Conservation (phyloP, 2,888 invertebrate species). For the Psococerastis gibbosa region DNA sequence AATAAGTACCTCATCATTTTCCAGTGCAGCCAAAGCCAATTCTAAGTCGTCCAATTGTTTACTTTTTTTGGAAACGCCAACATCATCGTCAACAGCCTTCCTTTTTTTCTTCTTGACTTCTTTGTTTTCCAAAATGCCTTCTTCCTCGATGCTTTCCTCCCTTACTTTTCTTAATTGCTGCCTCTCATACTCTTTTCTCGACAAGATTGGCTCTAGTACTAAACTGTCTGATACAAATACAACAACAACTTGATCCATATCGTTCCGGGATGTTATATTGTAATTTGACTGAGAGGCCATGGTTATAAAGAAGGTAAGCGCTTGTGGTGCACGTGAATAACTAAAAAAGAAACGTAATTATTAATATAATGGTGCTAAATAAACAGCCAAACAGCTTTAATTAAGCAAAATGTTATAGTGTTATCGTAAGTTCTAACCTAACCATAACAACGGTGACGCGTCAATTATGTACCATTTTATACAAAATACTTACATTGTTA, state of each 20-base stretch:
- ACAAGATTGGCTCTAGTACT: not conserved
- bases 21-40: constrained; percentile 4
- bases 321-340: too few relatives aligned
- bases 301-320: too few relatives aligned
- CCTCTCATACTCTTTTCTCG: constrained; percentile 9
- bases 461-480: too few relatives aligned
- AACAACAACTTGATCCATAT: not conserved
- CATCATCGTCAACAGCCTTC: not conserved
- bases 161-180: not conserved
- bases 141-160: not conserved
- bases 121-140: not conserved
- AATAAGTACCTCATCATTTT: constrained; percentile 8
- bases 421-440: too few relatives aligned
- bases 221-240: not conserved
- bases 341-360: too few relatives aligned
- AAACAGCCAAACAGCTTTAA: too few relatives aligned
- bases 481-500: too few relatives aligned
- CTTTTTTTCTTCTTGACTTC: not conserved
- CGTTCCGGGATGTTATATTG: not conserved
- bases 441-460: too few relatives aligned
- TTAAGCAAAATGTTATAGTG: too few relatives aligned
- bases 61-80: constrained; percentile 1
- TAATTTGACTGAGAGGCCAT: not conserved
- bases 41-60: constrained; percentile 2
- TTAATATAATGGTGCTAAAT: too few relatives aligned